Base-by-base conservation (phyloP, 1,140 invertebrate species). In the Drosophila serrata region DNA sequence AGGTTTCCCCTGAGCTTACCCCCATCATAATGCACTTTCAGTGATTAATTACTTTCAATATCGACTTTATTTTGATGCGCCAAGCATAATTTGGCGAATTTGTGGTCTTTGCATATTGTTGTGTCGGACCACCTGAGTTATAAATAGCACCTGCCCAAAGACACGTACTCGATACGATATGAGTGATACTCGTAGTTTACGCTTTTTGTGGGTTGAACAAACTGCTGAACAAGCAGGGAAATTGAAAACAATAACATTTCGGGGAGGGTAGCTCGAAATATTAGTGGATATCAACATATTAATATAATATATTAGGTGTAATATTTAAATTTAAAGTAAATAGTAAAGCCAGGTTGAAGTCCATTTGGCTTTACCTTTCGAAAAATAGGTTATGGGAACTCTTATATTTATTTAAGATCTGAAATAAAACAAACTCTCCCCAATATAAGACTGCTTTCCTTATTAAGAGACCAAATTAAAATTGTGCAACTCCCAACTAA, bases 91-190 rank as follows among this genome's bases (percentile, higher is more conserved):
- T 76, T 68, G 45, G 59, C 33, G 5, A 55, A 5, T 33, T 33
- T 33, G 63, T 58, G 60, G 79, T 65, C 13, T 46, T 22, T 63
- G 58, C 48, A 57, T 60, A 40, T 51, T 48, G 60, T 51, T 48
- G 60, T 64, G 40, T 62, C 62, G 60, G 51, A 65, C 61, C 63
- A 70, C 48, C 69, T 39, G 43, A 65, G 59, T 61, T 82, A 81
- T 45, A 78, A 82, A 78, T 87, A 80, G 67, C 72, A 84, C 68
- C 80, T 80, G 76, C 46, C 49, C 43, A 57, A 31, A 43, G 49
- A 78, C 68, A 63, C 58, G 53, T 75, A 73, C 37, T 59, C 39
- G 51, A 24, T 40, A 6, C 42, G 37, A 35, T 24, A 62, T 29
- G 43, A 57, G 35, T 81, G 57, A 35, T 48, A 70, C 31, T 67